A percentile compares a stretch with the other conserved stretches of the same genome.
Evolutionary conservation across 2,797 vertebrate genomes (phyloP).

Genomic region (Todus mexicanus): DNA sequence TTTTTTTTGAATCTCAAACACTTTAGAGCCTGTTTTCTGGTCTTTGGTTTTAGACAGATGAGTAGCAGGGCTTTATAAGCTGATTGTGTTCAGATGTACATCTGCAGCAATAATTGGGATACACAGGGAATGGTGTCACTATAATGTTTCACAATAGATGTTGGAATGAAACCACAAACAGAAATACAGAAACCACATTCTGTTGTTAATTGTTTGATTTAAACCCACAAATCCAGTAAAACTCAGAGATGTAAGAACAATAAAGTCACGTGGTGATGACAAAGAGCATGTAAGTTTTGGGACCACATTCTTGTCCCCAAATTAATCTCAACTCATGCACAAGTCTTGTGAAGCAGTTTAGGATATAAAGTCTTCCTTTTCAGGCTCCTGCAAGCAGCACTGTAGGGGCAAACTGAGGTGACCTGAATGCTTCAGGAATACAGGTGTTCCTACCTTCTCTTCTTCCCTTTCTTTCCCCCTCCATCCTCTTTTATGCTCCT

Average conservation of each 20-base stretch:
- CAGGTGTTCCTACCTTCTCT: background rate
- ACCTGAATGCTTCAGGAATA: background rate
- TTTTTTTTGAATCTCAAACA: background rate
- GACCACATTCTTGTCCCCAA: background rate
- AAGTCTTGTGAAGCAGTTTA: background rate
- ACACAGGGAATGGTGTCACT: conserved; percentile 29
- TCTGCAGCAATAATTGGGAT: conserved; percentile 46
- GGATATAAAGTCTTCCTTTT: background rate
- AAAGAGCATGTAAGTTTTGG: background rate
- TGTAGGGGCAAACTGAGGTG: background rate
- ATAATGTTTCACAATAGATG: background rate
- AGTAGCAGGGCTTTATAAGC: conserved; percentile 27
- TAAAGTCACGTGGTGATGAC: background rate
- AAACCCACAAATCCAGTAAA: conserved; percentile 4
- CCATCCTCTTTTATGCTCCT: background rate
- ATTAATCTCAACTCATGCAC: background rate
- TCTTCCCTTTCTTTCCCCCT: background rate
- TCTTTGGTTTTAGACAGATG: conserved; percentile 30
- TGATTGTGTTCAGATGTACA: conserved; percentile 53
- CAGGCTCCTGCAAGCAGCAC: background rate
- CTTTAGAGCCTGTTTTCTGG: background rate
- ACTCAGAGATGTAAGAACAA: background rate
- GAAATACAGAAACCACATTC: conserved; percentile 39
- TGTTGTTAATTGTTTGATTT: conserved; percentile 50
- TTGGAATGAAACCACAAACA: conserved; percentile 37